Percentiles rank a stretch among this genome's conserved stretches.
phyloP scores from a whole-genome alignment of 2,113 vertebrate species.

The Campylomormyrus tamandua region DNA sequence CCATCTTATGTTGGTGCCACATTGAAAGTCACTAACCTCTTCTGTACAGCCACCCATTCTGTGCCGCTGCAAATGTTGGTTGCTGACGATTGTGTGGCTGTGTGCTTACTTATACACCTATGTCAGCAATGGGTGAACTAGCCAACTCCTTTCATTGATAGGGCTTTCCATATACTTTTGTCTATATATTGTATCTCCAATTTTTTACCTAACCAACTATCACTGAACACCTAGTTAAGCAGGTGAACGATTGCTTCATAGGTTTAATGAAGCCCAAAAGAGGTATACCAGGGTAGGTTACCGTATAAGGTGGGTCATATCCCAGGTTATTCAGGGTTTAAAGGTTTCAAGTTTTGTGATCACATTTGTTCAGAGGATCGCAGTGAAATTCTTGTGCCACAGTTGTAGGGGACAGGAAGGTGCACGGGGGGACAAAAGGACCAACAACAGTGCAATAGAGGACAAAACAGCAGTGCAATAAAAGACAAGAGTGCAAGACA shows the following conservation, averaged over 20 bases:
- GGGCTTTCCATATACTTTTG: background rate
- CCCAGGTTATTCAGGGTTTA: background rate
- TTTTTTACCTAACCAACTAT: background rate
- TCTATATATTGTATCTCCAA: background rate
- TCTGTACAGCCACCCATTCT: background rate
- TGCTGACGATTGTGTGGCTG: background rate
- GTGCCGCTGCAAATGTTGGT: background rate
- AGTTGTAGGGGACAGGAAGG: background rate
- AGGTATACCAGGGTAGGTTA: background rate
- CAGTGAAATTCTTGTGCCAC: background rate
- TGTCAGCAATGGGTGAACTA: background rate
- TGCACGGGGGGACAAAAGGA: background rate
- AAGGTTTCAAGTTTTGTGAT: background rate
- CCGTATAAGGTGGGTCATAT: background rate
- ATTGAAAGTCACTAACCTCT: background rate
- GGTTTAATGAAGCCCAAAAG: background rate
- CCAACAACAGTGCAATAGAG: background rate
- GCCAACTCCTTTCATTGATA: background rate
- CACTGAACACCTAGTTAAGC: background rate
- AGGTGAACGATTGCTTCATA: background rate
- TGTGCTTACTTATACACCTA: background rate
- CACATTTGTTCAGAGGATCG: background rate
- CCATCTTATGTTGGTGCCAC: background rate
- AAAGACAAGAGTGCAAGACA: background rate
- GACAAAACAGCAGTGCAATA: background rate